Base-by-base conservation (phyloP, 2,888 invertebrate genomes). In the Calameuta filiformis region DNA sequence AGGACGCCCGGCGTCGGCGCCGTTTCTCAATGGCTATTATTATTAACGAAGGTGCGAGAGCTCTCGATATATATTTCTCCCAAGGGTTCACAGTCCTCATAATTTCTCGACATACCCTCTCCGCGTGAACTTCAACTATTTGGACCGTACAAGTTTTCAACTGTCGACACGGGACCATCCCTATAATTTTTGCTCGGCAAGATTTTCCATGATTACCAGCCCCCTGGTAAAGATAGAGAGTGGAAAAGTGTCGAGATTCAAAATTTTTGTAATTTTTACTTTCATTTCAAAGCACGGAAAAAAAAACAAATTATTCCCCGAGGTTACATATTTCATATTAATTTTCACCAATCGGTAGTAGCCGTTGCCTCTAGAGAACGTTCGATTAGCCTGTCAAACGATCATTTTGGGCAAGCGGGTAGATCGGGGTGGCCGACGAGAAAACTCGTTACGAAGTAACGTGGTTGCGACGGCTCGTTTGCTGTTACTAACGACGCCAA, bases 91-190 rank as follows among this genome's bases (percentile, higher is more conserved):
- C 79, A 33, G 73, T 73, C 77, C 79, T 84, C 73, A 79, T 82
- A 83, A 85, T 85, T 82, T 80, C 81, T 79, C 78, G 81, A 80
- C 83, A 79, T 79, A 78, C 79, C 76, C 80, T 83, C 81, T 68
- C 73, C 56, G 78, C 75, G 75, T 71, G 40, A 77, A 77, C 75
- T 77, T 77, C 69, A 69, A 37, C 77, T 71, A 77, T 77, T 77
- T 75, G 11, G 75, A 37, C 80, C 77, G 79, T 79, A 80, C 79
- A 80, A 82, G 83, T 85, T 86, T 56, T 84, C 85, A 86, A 86
- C 86, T 86, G 86, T 87, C 86, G 85, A 82, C 82, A 81, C 85
- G 86, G 86, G 82, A 35, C 79, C 77, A 77, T 75, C 82, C 81
- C 75, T 84, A 79, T 83, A 81, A 82, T 23, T 23, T 23, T 9